Conservation (phyloP, 2,113 vertebrate genomes). For the Sphyrna mokarran region DNA sequence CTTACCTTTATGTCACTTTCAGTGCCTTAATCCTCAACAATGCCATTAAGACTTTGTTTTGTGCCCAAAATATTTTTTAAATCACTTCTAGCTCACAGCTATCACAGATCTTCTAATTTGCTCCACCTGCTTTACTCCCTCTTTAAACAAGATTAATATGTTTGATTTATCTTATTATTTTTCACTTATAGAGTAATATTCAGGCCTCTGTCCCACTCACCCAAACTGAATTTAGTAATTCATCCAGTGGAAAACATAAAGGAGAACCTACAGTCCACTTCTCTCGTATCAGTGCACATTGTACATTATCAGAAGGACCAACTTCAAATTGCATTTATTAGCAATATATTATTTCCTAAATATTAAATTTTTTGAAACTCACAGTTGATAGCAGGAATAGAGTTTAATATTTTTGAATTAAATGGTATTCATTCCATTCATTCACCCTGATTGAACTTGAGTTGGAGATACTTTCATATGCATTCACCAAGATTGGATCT, state of each 20-base stretch:
- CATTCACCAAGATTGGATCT: not conserved
- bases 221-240: not conserved
- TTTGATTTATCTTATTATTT: not conserved
- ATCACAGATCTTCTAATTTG: too few relatives aligned
- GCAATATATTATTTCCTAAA: not conserved
- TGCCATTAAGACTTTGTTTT: too few relatives aligned
- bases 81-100: too few relatives aligned
- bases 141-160: not conserved
- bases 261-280: too few relatives aligned
- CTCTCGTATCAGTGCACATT: not conserved
- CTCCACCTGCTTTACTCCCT: too few relatives aligned
- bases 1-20: too few relatives aligned
- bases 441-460: not conserved
- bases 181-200: not conserved
- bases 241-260: not conserved
- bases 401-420: constrained; percentile 27
- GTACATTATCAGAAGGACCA: not conserved
- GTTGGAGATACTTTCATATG: not conserved
- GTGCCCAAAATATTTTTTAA: too few relatives aligned
- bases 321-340: not conserved
- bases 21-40: too few relatives aligned
- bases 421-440: not conserved
- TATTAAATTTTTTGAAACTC: constrained; percentile 24
- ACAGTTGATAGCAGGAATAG: constrained; percentile 19
- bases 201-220: not conserved